Percentiles rank a stretch among this genome's conserved stretches.
These are phyloP conservation scores for Carterocephalus palaemon DNA, from an alignment of 2,888 invertebrate genomes.

Conservation along the genomic window DNA sequence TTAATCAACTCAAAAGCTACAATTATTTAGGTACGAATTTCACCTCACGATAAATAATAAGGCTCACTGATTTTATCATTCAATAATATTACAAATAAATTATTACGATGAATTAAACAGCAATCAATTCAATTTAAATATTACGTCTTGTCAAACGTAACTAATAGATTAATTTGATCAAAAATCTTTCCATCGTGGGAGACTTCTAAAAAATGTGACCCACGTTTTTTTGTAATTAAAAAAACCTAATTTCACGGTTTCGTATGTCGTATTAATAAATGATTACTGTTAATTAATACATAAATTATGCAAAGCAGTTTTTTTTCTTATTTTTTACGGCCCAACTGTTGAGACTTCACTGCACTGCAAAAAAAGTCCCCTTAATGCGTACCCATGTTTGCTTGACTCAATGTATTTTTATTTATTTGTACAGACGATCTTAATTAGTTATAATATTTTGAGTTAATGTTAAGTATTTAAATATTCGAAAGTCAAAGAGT, in stretches of 20 bases:
- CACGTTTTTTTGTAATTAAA: slow-evolving; percentile 49
- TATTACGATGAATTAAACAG: slow-evolving; percentile 10
- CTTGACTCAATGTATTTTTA: slow-evolving; percentile 6
- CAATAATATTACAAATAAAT: slow-evolving; percentile 21
- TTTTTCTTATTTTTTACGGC: slow-evolving; percentile 19
- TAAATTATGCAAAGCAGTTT: slow-evolving; percentile 27
- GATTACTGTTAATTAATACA: slow-evolving; percentile 28
- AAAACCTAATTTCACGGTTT: slow-evolving; percentile 60
- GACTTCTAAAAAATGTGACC: slow-evolving; percentile 61
- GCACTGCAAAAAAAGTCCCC: slow-evolving; percentile 18
- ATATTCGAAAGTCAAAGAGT: too few species aligned
- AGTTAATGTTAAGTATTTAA: too few species aligned
- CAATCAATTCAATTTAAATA: slow-evolving; percentile 21
- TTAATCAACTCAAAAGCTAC: too few species aligned
- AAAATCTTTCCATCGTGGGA: slow-evolving; percentile 53
- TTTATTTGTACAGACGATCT: not conserved
- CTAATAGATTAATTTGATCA: slow-evolving; percentile 42
- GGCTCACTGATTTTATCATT: slow-evolving; percentile 12
- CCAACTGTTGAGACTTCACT: slow-evolving; percentile 8
- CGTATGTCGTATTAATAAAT: slow-evolving; percentile 51
- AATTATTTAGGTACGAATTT: too few species aligned
- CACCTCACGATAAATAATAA: slow-evolving; percentile 1
- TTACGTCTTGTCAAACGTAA: slow-evolving; percentile 33
- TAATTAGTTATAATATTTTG: too few species aligned
- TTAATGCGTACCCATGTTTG: not conserved